Evolutionary conservation across 2,797 vertebrate genomes (phyloP), one percentile per base, ranked within the genome.

Genomic region (Phalanger gymnotis): DNA sequence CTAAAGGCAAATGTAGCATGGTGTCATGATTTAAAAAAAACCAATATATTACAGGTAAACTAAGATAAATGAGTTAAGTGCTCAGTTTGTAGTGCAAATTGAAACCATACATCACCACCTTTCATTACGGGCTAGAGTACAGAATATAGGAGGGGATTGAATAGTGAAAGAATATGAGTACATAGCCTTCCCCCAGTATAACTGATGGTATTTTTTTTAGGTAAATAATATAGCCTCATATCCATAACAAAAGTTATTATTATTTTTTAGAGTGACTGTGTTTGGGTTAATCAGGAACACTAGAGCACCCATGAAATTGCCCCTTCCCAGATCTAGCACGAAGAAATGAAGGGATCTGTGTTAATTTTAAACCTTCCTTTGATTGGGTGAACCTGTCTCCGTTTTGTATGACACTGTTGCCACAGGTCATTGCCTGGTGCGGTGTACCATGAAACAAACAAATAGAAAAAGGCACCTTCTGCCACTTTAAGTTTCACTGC

Each of bases 391-490:
- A 99, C 99, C 99, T 98, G 98, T 98, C 99, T 99, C 98, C 98
- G 98, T 98, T 98, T 97, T 98, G 99, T 97, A 98, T 98, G 99
- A 99, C 99, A 99, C 97, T 98, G 99, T 98, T 98, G 99, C 99
- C 99, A 99, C 99, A 99, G 99, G 99, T 99, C 99, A 99, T 99
- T 99, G 99, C 99, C 99, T 99, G 99, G 99, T 99, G 99, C 99
- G 99, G 98, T 98, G 99, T 99, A 99, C 99, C 99, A 99, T 99
- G 99, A 99, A 99, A 99, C 99, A 99, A 99, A 99, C 99, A 99
- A 99, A 99, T 99, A 99, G 99, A 99, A 99, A 99, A 99, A 99
- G 99, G 99, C 99, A 99, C 99, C 99, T 99, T 99, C 99, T 99
- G 99, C 99, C 99, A 99, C 99, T 99, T 98, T 98, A 98, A 99